Base-by-base conservation (phyloP, 2,888 invertebrate genomes). In the Drosophila mercatorum region DNA sequence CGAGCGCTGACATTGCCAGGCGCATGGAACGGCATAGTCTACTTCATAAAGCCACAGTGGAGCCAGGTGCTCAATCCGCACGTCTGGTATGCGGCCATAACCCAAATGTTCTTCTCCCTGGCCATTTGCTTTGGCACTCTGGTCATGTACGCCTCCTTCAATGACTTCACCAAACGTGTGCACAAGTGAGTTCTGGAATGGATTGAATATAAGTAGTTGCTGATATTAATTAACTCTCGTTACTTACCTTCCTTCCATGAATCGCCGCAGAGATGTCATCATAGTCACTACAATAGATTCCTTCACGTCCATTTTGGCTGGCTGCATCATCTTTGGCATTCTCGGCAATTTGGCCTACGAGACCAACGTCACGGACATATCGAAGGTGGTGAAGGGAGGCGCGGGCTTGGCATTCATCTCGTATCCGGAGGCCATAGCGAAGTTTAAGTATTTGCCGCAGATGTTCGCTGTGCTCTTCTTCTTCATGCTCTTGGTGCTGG, bases 281-380 rank as follows among this genome's bases (percentile, higher is more conserved):
- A 96, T 97, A 56, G 96, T 97, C 8, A 96, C 97, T 0, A 95
- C 96, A 2, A 92, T 97, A 82, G 97, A 97, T 88, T 97, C 97
- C 0, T 94, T 96, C 64, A 97, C 97, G 0, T 97, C 97, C 75
- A 92, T 97, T 12, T 92, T 97, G 61, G 96, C 97, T 0, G 97
- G 97, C 1, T 95, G 96, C 76, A 97, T 97, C 2, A 97, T 97
- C 74, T 97, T 97, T 90, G 96, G 96, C 4, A 96, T 97, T 72
- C 93, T 97, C 22, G 97, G 97, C 0, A 97, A 97, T 91, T 92
- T 97, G 80, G 96, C 97, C 0, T 92, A 95, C 81, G 95, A 95
- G 85, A 94, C 94, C 51, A 93, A 94, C 0, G 92, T 93, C 6
- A 93, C 93, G 36, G 95, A 95, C 3, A 95, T 97, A 2, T 91